A percentile compares a stretch with the other conserved stretches of the same genome.
Conservation (phyloP, 2,888 invertebrate genomes). For the Drosophila fulvimacula region DNA sequence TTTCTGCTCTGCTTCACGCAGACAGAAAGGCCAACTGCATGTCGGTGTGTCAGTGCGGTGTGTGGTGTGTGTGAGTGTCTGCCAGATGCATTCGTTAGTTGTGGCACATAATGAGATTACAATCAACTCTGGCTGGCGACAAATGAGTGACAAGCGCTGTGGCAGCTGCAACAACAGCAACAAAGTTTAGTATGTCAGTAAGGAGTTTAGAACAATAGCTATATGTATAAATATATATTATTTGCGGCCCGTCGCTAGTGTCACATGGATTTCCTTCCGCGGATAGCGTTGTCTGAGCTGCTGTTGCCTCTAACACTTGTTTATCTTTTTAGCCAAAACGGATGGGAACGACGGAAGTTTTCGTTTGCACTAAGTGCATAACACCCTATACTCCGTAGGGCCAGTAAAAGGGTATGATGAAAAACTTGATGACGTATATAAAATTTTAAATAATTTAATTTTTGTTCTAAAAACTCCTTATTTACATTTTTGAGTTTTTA, state of each 20-base stretch:
- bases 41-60: not conserved
- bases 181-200: constrained; percentile 64
- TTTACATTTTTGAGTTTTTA: too few species aligned
- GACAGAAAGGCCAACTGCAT: constrained; percentile 11
- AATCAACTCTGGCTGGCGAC: constrained; percentile 64
- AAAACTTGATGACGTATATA: not conserved
- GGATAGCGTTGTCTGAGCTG: constrained; percentile 14
- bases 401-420: not conserved
- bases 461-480: too few species aligned
- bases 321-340: constrained; percentile 36
- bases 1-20: constrained; percentile 73
- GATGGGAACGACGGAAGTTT: constrained; percentile 69
- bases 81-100: constrained; percentile 39
- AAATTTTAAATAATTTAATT: not conserved
- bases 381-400: not conserved
- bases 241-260: constrained; percentile 38
- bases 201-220: constrained; percentile 65
- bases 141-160: constrained; percentile 69
- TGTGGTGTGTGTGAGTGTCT: constrained; percentile 7
- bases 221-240: constrained; percentile 4
- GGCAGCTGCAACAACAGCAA: constrained; percentile 20
- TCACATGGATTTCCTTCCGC: constrained; percentile 64
- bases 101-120: constrained; percentile 66
- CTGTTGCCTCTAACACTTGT: constrained; percentile 29
- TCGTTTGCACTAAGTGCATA: constrained; percentile 34